These are phyloP conservation scores for Benthochromis sp. DNA, from an alignment of 2,113 vertebrate genomes.

Conservation along the genomic window DNA sequence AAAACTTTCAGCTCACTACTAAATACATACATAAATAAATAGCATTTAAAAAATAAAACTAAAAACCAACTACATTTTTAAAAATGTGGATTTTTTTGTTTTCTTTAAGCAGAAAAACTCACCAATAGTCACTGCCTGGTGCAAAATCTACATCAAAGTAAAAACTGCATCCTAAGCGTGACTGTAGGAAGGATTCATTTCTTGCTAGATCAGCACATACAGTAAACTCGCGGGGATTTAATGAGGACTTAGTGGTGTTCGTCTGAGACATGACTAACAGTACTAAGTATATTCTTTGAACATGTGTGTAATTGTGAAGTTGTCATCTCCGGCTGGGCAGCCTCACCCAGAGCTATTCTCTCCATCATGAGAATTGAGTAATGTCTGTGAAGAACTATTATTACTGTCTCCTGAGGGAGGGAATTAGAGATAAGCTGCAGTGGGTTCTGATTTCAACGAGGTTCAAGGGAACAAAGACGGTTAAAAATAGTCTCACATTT, in stretches of 20 bases:
- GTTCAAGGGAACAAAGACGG: neutral
- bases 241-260: constrained; percentile 27
- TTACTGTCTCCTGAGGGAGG: constrained; percentile 27
- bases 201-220: constrained; percentile 28
- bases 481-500: neutral
- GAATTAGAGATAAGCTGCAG: constrained; percentile 30
- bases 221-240: neutral
- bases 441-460: neutral
- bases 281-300: constrained; percentile 28
- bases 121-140: neutral
- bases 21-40: neutral
- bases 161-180: neutral
- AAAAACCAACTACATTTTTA: neutral
- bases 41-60: neutral
- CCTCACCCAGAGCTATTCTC: constrained; percentile 14
- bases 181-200: neutral
- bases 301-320: constrained; percentile 29
- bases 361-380: constrained; percentile 46
- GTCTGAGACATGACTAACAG: constrained; percentile 47
- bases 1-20: neutral
- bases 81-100: neutral
- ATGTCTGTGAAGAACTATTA: constrained; percentile 50
- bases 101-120: neutral
- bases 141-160: neutral
- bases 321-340: constrained; percentile 35